A percentile compares a stretch with the other conserved stretches of the same genome.
Evolutionary conservation across 35 echinoderm and acorn worm species (phyloP).

Genomic region (Apostichopus californicus): DNA sequence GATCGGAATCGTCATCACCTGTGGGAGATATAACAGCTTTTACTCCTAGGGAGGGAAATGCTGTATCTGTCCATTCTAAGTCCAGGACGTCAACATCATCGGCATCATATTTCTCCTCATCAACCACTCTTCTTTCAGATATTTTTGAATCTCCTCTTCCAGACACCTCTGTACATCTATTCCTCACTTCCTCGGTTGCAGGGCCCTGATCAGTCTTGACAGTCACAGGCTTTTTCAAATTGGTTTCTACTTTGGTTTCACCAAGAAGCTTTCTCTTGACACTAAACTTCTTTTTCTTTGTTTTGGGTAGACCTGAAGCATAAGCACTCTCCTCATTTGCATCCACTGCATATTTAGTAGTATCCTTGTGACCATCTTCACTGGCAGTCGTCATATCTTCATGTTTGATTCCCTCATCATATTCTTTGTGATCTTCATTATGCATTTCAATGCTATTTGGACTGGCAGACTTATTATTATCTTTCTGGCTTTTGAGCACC

Average conservation of each 20-base stretch:
- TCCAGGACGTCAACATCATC: slow-evolving; percentile 30
- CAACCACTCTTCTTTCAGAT: background rate
- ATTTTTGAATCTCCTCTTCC: background rate
- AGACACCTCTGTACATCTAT: background rate
- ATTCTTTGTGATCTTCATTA: background rate
- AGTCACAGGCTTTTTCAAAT: background rate
- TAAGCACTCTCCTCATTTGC: background rate
- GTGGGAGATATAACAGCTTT: slow-evolving; percentile 12
- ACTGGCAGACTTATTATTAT: background rate
- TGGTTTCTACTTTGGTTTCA: background rate
- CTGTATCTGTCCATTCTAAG: slow-evolving; percentile 58
- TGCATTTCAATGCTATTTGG: background rate
- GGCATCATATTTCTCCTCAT: slow-evolving; percentile 19
- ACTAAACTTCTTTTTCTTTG: slow-evolving; percentile 46
- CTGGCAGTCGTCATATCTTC: background rate
- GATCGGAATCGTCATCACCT: slow-evolving; percentile 53
- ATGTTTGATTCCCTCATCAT: background rate
- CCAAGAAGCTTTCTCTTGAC: slow-evolving; percentile 20
- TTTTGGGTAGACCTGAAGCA: background rate
- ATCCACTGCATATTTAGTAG: background rate
- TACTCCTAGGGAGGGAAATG: background rate
- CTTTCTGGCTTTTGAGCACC: too few species aligned
- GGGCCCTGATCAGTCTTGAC: background rate
- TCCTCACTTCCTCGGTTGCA: background rate
- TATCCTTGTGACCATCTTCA: background rate